Evolutionary conservation across 1,140 invertebrate genomes (phyloP), one percentile per base, ranked within the genome.

Genomic region (Drosophila rufa): DNA sequence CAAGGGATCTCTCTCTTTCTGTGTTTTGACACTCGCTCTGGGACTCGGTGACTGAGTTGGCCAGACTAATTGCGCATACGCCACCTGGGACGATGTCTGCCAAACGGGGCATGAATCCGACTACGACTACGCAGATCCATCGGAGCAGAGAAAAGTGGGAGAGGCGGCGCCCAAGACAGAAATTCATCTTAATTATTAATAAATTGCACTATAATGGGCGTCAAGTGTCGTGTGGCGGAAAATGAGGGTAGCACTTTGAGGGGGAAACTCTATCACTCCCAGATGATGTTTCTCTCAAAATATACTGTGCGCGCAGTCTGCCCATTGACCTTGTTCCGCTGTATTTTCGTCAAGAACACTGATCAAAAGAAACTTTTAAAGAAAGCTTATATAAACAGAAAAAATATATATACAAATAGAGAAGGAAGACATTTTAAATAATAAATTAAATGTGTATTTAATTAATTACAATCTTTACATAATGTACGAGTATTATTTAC

Each of bases 111-210:
- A 82, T 74, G 68, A 78, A 62, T 46, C 7, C 19, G 58, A 68
- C 60, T 42, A 38, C 30, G 33, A 55, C 33, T 55, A 55, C 53
- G 56, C 53, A 53, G 42, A 43, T 25, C 11, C 75, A 78, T n/a
- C 77, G n/a, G 61, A 70, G 73, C 75, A 69, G 50, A 53, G 51
- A 50, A 68, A 45, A 59, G 47, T 50, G 66, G 43, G 59, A 19
- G 42, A 57, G 55, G 22, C 55, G 55, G 9, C 45, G 33, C 46
- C 22, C 30, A 42, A 51, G 62, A 50, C 61, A 67, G 73, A 76
- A 75, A 76, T 58, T 75, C 74, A 75, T 76, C 47, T 78, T 78
- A 77, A 78, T 78, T 78, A 69, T 77, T 77, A 60, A 77, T 77
- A 77, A 77, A 77, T 77, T 77, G 74, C 76, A 46, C 15, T 65